Evolutionary conservation across 2,797 vertebrate genomes (phyloP), one percentile per base, ranked within the genome.

Genomic region (Syngnathus acus): DNA sequence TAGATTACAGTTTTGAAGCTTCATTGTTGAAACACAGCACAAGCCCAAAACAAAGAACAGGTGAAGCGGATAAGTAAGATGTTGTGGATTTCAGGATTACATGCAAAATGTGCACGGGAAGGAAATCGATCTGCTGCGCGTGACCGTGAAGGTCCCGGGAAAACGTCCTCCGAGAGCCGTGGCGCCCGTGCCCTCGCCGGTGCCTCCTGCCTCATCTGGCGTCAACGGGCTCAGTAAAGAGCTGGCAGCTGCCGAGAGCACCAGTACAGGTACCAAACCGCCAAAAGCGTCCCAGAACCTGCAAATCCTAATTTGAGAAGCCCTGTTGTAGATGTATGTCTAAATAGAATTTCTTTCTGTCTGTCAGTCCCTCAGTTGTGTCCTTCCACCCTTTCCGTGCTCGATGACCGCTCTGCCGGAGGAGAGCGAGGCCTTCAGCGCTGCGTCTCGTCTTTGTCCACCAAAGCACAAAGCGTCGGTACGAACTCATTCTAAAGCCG

Each of bases 141-240:
- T 97, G 67, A 99, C 96, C 0, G 97, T 99, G 13, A 99, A 99
- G 78, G 95, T 99, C 66, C 97, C 97, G 0, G 97, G 97, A 37
- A 99, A 98, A 84, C 92, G 94, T 32, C 95, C 95, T 1, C 97
- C 95, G 0, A 90, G 95, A 16, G 97, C 97, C n/a, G 93, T 94
- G 4, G 93, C 93, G 0, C 91, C 94, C 0, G 90, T 92, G 0
- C 86, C 86, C 62, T 81, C 83, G 0, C 75, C 78, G 0, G 73
- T 38, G 26, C 74, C 82, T 11, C 66, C 68, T 0, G 53, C 14
- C 9, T 82, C 93, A 16, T 83, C 93, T 17, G 94, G 94, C 68
- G 90, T 95, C 68, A 98, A 97, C 0, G 95, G 96, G 59, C 86
- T 96, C 68, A 86, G 92, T 53, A 95, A 94, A 76, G 95, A 96